Base-by-base conservation (phyloP, 2,113 vertebrate species). In the Heterocephalus glaber region DNA sequence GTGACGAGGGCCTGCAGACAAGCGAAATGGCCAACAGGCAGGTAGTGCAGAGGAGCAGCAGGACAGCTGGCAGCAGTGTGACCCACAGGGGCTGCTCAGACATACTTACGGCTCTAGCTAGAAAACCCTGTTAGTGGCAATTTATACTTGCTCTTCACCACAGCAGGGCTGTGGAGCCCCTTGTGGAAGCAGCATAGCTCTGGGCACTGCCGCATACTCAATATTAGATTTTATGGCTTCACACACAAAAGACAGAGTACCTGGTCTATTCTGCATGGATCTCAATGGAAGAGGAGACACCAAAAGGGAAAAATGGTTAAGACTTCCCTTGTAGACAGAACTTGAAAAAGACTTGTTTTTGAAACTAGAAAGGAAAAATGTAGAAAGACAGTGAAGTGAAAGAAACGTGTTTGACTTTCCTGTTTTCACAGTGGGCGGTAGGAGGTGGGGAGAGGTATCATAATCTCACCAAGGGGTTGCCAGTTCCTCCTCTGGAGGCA, bases 341-440 rank as follows among this genome's bases (percentile, higher is more conserved):
- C 95, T 97, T 96, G 93, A 79, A 97, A 96, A n/a, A 88, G 5
- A 72, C 95, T 16, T 97, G 81, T 83, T 97, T 97, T 95, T 95
- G 95, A 91, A 98, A 95, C 96, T 98, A 98, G 92, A 97, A 98
- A 98, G 88, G 94, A 98, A 98, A 86, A 97, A 90, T 83, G 85
- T 52, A 97, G 79, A 92, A 94, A 93, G 87, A 94, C 63, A 72
- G 60, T 95, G 80, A 96, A 80, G 65, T 91, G 85, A 84, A 95
- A 92, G 33, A 86, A 90, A 92, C 14, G 28, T n/a, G 54, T 58
- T 82, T 92, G 82, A 94, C 86, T 93, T 92, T 49, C 33, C 76
- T 85, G n/a, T 82, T 87, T 92, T 85, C 30, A 49, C 4, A 0
- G 22, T 9, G 44, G 28, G 61, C 20, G 52, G 16, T 30, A 9